These are phyloP conservation scores for Anseranas semipalmata DNA, from an alignment of 2,113 vertebrate genomes.

Conservation along the genomic window DNA sequence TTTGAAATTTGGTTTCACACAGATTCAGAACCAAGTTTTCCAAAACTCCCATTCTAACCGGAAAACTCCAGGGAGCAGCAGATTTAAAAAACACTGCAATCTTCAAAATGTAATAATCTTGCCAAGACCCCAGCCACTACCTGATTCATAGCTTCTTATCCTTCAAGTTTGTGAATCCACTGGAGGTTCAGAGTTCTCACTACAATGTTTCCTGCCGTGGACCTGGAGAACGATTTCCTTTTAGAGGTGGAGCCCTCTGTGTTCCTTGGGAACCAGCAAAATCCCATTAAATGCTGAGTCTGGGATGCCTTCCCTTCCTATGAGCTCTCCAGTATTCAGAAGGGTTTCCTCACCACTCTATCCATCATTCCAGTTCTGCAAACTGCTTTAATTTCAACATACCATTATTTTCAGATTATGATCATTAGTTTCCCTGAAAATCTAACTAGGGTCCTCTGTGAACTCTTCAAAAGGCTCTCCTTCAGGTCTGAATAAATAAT, in stretches of 20 bases:
- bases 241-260: fast-evolving
- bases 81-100: neutral
- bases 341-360: neutral
- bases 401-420: neutral
- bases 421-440: neutral
- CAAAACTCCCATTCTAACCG: neutral
- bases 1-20: neutral
- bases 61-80: neutral
- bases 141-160: neutral
- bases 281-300: neutral
- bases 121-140: neutral
- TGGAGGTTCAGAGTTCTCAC: neutral
- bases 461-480: neutral
- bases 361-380: neutral
- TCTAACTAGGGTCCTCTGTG: neutral
- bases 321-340: neutral
- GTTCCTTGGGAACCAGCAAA: neutral
- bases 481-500: neutral
- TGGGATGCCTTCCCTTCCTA: neutral
- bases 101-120: neutral
- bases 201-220: neutral
- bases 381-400: neutral
- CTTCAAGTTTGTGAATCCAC: neutral
- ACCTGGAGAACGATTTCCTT: neutral
- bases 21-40: neutral